Evolutionary conservation across 2,113 vertebrate genomes (phyloP).

Genomic region (Amblyopsis rosae): DNA sequence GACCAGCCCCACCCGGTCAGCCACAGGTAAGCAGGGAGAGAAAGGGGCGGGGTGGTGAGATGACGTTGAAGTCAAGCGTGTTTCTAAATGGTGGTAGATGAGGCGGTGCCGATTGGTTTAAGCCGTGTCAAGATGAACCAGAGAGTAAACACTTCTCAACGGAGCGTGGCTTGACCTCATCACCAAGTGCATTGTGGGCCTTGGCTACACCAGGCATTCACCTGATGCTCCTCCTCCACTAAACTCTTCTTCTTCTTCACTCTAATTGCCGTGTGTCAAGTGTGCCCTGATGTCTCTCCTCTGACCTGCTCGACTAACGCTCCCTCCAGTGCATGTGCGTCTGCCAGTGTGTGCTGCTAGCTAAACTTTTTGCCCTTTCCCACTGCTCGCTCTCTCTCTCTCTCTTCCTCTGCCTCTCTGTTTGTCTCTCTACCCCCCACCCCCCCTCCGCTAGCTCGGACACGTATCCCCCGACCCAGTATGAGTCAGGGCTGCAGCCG

Average conservation of each 20-base stretch:
- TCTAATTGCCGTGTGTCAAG: slow-evolving; percentile 6
- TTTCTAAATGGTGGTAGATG: too few relatives aligned
- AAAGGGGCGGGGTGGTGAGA: too few relatives aligned
- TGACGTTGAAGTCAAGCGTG: too few relatives aligned
- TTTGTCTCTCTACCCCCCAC: background rate
- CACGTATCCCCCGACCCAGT: slow-evolving; percentile 91
- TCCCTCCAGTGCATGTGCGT: slow-evolving; percentile 23
- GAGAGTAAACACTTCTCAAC: too few relatives aligned
- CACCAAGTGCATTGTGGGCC: too few relatives aligned
- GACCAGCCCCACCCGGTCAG: slow-evolving; percentile 86
- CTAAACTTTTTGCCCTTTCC: slow-evolving; percentile 42
- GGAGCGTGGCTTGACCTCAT: too few relatives aligned
- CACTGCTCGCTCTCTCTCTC: slow-evolving; percentile 22
- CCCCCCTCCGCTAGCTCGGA: slow-evolving; percentile 77
- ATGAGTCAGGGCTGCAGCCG: slow-evolving; percentile 96
- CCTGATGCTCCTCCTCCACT: background rate
- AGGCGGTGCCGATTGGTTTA: too few relatives aligned
- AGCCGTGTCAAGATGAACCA: too few relatives aligned
- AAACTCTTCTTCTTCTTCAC: background rate
- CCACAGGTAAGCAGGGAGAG: slow-evolving; percentile 78
- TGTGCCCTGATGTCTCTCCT: background rate
- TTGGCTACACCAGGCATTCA: too few relatives aligned
- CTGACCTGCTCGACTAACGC: slow-evolving; percentile 40
- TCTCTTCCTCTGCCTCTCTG: background rate
- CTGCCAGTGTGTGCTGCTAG: slow-evolving; percentile 28